A percentile compares a stretch with the other conserved stretches of the same genome.
Evolutionary conservation across 2,888 invertebrate species (phyloP).

Genomic region (Arctia plantaginis): DNA sequence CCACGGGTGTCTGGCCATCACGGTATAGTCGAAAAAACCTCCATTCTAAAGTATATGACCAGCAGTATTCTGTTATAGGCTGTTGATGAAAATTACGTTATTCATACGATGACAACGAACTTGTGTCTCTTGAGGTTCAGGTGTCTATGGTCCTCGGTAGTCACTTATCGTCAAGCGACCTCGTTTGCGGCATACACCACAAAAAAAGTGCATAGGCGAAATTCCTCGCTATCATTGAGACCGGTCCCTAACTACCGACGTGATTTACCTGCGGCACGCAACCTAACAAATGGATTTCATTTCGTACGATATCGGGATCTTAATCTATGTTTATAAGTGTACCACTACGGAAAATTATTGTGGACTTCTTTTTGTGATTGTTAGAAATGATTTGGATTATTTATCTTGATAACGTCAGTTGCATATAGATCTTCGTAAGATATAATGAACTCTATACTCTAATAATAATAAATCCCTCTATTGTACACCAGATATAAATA

Average conservation of each 20-base stretch:
- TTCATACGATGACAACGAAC: no score
- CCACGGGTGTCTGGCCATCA: no score
- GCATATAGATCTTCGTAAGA: not conserved
- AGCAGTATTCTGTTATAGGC: no score
- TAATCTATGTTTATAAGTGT: conserved; percentile 44
- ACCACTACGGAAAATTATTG: conserved; percentile 38
- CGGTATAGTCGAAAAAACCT: no score
- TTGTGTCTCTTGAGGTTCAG: no score
- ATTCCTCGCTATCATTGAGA: conserved; percentile 19
- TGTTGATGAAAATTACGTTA: no score
- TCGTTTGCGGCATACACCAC: not conserved
- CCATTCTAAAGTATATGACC: no score
- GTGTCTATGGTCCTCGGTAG: no score
- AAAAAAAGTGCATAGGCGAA: not conserved
- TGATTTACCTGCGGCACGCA: conserved; percentile 53
- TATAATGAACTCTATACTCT: not conserved
- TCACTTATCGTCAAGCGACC: no score
- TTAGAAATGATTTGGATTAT: conserved; percentile 16
- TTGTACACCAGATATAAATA: no score
- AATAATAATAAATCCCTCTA: no score
- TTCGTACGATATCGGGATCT: conserved; percentile 41
- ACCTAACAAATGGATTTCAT: conserved; percentile 58
- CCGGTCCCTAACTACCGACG: conserved; percentile 31
- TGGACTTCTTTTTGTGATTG: conserved; percentile 29
- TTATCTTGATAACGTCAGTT: conserved; percentile 6